Percentiles rank a stretch among this genome's conserved stretches.
Evolutionary conservation across 1,140 invertebrate genomes (phyloP).

Genomic region (Pseudomyrmex pallidus): DNA sequence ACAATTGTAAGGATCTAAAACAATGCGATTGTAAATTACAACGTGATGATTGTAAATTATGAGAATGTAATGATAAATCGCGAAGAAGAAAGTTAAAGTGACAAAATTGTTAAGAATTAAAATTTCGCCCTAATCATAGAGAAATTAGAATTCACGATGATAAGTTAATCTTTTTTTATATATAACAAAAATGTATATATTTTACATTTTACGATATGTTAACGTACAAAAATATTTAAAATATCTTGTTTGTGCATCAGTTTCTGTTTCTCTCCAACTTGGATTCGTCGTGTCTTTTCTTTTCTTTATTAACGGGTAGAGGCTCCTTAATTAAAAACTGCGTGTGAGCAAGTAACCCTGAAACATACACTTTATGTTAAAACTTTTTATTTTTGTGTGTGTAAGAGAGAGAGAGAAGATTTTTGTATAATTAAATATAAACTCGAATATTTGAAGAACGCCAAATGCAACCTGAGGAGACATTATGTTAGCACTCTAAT

Average conservation of each 20-base stretch:
- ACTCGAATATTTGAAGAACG: constrained; percentile 16
- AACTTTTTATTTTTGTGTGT: neutral
- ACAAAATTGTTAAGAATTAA: neutral
- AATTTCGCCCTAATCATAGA: neutral
- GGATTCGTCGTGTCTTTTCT: neutral
- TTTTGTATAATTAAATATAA: constrained; percentile 17
- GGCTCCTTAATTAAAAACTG: constrained; percentile 72
- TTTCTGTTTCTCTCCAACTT: neutral
- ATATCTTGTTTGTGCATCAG: neutral
- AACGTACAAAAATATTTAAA: neutral
- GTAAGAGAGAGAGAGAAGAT: too few species aligned
- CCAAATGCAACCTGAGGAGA: constrained; percentile 2
- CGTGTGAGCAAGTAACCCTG: constrained; percentile 73
- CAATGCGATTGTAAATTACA: neutral
- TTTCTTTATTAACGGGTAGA: neutral
- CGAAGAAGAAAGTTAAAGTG: neutral
- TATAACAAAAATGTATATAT: neutral
- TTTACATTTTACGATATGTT: neutral
- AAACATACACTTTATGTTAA: constrained; percentile 44
- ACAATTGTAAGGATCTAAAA: neutral
- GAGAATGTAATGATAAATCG: neutral
- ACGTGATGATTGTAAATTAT: neutral
- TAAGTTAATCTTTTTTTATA: neutral
- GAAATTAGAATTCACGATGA: neutral
- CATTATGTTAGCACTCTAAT: neutral